phyloP scores from a whole-genome alignment of 2,797 vertebrate species.

The Sciurus vulgaris region DNA sequence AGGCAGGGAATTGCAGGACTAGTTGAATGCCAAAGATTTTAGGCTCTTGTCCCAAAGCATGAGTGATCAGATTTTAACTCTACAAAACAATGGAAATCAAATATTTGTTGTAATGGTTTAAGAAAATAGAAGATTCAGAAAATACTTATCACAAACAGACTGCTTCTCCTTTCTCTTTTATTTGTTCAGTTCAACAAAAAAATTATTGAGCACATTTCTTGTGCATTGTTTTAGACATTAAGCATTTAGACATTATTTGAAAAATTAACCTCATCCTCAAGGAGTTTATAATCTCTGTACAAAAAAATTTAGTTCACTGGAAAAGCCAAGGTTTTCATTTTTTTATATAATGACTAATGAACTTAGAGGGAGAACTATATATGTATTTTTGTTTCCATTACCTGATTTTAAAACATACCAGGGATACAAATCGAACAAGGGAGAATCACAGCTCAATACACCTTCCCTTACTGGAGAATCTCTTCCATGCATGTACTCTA shows the following conservation, averaged over 20 bases:
- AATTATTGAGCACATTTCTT: background rate
- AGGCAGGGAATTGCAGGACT: background rate
- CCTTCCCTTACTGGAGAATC: background rate
- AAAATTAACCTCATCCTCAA: constrained; percentile 19
- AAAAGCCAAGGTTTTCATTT: constrained; percentile 1
- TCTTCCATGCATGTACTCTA: background rate
- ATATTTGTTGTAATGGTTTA: constrained; percentile 22
- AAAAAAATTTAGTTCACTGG: background rate
- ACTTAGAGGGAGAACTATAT: background rate
- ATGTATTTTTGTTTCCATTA: background rate
- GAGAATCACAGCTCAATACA: background rate
- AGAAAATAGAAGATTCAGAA: constrained; percentile 8
- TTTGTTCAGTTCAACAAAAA: background rate
- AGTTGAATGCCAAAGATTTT: background rate
- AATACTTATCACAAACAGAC: background rate
- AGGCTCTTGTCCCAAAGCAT: constrained; percentile 12
- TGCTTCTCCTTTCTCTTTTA: background rate
- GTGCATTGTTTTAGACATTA: constrained; percentile 3
- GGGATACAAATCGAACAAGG: background rate
- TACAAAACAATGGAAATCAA: constrained; percentile 25
- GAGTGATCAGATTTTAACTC: constrained; percentile 19
- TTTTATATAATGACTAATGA: constrained; percentile 3
- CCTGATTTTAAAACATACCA: background rate
- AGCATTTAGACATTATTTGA: background rate
- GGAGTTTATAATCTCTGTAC: constrained; percentile 20